Evolutionary conservation across 2,113 vertebrate genomes (phyloP).

Genomic region (Stigmatopora argus): DNA sequence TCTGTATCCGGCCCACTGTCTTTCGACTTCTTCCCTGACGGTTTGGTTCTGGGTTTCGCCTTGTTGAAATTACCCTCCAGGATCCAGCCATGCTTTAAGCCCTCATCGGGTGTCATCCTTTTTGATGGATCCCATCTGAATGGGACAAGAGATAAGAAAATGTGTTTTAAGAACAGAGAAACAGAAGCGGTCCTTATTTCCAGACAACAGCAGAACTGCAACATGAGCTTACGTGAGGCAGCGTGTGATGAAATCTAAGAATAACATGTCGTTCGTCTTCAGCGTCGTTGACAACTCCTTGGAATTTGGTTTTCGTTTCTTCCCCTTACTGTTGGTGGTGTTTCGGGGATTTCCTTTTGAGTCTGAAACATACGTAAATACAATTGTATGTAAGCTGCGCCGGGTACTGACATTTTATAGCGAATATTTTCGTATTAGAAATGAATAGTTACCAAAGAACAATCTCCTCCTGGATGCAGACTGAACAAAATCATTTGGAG

Average conservation of each 20-base stretch:
- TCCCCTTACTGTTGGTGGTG: constrained; percentile 84
- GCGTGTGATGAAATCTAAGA: constrained; percentile 84
- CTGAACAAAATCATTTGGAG: constrained; percentile 82
- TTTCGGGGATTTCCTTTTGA: constrained; percentile 85
- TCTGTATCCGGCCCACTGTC: constrained; percentile 54
- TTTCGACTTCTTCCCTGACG: constrained; percentile 53
- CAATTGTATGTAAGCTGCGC: not conserved
- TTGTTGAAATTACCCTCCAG: constrained; percentile 74
- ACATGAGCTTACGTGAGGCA: constrained; percentile 77
- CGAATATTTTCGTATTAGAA: too few relatives aligned
- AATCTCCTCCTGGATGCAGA: constrained; percentile 77
- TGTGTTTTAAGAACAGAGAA: not conserved
- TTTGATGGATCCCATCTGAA: constrained; percentile 87
- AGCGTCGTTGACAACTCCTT: constrained; percentile 79
- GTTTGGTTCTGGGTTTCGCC: constrained; percentile 57
- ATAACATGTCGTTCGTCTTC: constrained; percentile 79
- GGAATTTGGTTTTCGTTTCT: constrained; percentile 79
- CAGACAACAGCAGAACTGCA: not conserved
- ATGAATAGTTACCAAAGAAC: constrained; percentile 77
- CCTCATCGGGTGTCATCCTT: constrained; percentile 87
- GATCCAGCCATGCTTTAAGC: constrained; percentile 84
- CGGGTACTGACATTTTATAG: too few relatives aligned
- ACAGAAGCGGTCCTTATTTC: not conserved
- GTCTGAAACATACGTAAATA: constrained; percentile 66
- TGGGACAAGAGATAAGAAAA: constrained; percentile 7